These are phyloP conservation scores for Fringilla coelebs DNA, from an alignment of 2,797 vertebrate genomes.

Conservation along the genomic window DNA sequence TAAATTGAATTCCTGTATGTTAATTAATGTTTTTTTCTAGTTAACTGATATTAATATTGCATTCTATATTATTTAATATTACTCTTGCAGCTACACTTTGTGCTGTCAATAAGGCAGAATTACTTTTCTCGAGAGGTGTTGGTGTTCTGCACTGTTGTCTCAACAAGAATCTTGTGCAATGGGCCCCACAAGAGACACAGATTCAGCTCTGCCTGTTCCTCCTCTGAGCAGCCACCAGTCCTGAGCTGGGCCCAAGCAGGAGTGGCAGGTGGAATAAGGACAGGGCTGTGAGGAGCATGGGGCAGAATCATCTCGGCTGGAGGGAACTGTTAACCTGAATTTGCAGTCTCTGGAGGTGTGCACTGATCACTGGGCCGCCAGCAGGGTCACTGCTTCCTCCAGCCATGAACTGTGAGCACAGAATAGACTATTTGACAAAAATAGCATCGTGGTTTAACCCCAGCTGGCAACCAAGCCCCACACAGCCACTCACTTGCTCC, in stretches of 20 bases:
- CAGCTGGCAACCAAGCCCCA: background rate
- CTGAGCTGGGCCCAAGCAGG: background rate
- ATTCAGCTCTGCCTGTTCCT: background rate
- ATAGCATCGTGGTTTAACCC: background rate
- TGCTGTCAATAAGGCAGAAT: background rate
- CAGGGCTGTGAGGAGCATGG: background rate
- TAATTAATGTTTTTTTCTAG: slow-evolving; percentile 11
- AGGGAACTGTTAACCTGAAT: background rate
- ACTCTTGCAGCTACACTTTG: background rate
- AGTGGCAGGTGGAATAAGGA: background rate
- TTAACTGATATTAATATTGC: slow-evolving; percentile 20
- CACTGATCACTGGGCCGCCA: background rate
- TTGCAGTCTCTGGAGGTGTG: background rate
- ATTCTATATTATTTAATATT: background rate
- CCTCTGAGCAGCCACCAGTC: background rate
- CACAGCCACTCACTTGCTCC: fast-evolving
- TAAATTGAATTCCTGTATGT: slow-evolving; percentile 10
- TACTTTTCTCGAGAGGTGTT: background rate
- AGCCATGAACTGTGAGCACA: background rate
- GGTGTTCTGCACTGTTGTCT: background rate
- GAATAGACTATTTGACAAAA: background rate
- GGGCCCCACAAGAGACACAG: background rate
- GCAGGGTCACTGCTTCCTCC: background rate
- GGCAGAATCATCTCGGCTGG: background rate
- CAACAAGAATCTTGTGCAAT: background rate